These are phyloP conservation scores for Ptychobarbus kaznakovi DNA, from an alignment of 2,797 vertebrate species.

Conservation along the genomic window DNA sequence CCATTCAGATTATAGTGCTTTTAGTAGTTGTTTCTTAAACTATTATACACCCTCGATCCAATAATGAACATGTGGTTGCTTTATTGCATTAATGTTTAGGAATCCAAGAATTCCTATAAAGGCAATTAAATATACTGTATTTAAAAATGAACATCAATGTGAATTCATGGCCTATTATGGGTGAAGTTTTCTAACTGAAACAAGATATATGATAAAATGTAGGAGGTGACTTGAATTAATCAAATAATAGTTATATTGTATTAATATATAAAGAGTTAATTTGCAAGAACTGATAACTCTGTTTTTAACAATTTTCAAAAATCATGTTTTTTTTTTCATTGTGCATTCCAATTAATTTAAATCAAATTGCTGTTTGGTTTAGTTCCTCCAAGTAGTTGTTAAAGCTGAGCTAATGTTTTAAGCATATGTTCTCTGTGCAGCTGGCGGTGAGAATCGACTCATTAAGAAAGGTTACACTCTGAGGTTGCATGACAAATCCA, in stretches of 20 bases:
- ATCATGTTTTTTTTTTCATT: no score
- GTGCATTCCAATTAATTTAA: no score
- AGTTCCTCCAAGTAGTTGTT: background rate
- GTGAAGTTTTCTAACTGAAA: background rate
- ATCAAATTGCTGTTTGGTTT: background rate
- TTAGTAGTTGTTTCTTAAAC: background rate
- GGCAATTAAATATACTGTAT: background rate
- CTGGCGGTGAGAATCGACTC: slow-evolving; percentile 25
- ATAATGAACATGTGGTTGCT: background rate
- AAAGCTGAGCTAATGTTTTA: background rate
- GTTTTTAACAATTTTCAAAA: no score
- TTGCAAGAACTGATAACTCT: no score
- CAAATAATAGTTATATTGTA: background rate
- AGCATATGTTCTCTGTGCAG: background rate
- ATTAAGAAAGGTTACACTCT: slow-evolving; percentile 30
- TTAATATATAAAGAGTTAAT: no score
- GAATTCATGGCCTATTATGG: background rate
- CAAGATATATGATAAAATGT: background rate
- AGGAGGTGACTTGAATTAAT: background rate
- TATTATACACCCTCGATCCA: background rate
- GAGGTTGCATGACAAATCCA: slow-evolving; percentile 22
- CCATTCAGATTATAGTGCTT: background rate
- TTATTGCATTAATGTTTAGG: background rate
- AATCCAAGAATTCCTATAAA: background rate
- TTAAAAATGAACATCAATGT: background rate